These are phyloP conservation scores for Isurus oxyrinchus DNA, from an alignment of 2,113 vertebrate genomes.

Conservation along the genomic window DNA sequence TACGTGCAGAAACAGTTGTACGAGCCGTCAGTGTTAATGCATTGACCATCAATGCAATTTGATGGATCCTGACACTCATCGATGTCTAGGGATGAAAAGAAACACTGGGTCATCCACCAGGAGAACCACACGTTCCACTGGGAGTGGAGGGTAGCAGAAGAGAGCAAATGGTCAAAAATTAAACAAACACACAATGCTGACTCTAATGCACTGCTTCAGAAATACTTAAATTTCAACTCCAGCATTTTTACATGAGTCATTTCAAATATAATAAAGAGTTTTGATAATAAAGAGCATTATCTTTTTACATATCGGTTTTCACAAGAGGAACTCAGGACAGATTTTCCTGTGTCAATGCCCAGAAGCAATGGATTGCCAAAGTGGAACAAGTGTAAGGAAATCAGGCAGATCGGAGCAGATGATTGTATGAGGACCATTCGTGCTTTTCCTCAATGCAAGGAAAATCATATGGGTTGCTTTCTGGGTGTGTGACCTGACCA, in stretches of 20 bases:
- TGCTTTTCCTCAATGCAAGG: neutral
- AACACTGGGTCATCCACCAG: neutral
- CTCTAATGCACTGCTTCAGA: neutral
- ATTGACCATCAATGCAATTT: constrained; percentile 33
- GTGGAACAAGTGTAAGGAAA: too few species aligned
- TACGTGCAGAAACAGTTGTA: constrained; percentile 39
- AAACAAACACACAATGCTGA: neutral
- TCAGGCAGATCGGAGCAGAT: neutral
- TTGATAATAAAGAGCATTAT: neutral
- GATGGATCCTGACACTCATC: constrained; percentile 34
- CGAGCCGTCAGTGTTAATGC: constrained; percentile 37
- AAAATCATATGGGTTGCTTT: neutral
- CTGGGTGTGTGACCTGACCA: neutral
- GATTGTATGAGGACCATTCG: neutral
- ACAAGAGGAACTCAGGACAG: neutral
- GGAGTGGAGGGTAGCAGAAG: neutral
- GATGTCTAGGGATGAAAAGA: constrained; percentile 10
- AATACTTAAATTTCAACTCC: neutral
- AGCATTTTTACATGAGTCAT: neutral
- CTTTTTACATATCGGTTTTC: neutral
- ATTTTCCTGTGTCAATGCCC: neutral
- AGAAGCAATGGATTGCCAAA: neutral
- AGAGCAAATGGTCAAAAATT: neutral
- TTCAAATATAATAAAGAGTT: neutral
- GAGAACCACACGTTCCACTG: neutral